phyloP scores from a whole-genome alignment of 2,797 vertebrate species.

The Onychomys leucogaster region DNA sequence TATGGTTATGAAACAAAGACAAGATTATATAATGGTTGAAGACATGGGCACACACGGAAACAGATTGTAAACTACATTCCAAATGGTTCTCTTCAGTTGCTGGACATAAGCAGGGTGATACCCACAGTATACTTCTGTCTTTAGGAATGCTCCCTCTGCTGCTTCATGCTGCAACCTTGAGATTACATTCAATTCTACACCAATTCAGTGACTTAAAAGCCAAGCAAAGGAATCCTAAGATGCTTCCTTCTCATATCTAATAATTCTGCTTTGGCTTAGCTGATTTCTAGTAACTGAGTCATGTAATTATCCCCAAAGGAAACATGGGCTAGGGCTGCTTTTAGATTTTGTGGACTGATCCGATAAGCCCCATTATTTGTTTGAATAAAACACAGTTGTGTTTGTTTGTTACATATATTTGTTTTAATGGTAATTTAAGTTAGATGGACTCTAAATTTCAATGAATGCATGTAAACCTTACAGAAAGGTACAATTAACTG shows the following conservation, averaged over 20 bases:
- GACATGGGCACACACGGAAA: not conserved
- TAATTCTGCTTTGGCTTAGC: slow-evolving; percentile 67
- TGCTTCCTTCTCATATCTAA: slow-evolving; percentile 57
- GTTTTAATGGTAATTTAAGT: slow-evolving; percentile 61
- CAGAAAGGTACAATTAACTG: slow-evolving; percentile 56
- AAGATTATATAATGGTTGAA: not conserved
- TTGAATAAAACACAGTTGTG: slow-evolving; percentile 65
- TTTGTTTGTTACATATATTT: slow-evolving; percentile 68
- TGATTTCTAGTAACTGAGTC: slow-evolving; percentile 76
- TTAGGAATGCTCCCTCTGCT: not conserved
- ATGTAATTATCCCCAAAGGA: slow-evolving; percentile 83
- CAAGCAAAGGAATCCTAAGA: slow-evolving; percentile 51
- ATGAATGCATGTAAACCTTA: slow-evolving; percentile 13
- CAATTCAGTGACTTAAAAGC: slow-evolving; percentile 12
- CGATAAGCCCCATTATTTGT: slow-evolving; percentile 70
- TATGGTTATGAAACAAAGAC: not conserved
- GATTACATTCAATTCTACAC: not conserved
- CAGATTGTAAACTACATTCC: not conserved
- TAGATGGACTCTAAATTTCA: slow-evolving; percentile 56
- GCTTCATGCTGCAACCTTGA: not conserved
- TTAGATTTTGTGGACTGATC: slow-evolving; percentile 69
- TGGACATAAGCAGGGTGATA: not conserved
- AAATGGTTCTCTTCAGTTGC: slow-evolving; percentile 6
- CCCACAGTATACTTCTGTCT: not conserved
- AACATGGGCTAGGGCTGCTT: slow-evolving; percentile 67